phyloP scores from a whole-genome alignment of 2,888 invertebrate species.

The Sussaba pulchella region DNA sequence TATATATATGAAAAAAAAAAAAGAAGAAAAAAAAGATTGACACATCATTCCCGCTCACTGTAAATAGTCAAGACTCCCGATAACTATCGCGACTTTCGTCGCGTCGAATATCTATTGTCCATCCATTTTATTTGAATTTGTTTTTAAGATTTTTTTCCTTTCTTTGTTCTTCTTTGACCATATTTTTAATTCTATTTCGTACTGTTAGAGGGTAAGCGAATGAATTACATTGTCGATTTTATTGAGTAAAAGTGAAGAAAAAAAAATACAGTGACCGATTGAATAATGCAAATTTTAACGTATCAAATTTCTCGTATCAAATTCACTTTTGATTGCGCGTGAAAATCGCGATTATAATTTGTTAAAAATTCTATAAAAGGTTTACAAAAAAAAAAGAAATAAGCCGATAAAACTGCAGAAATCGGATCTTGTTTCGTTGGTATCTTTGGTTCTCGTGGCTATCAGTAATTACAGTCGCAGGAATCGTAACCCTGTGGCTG shows the following conservation, averaged over 20 bases:
- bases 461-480: constrained; percentile 80
- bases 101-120: constrained; percentile 27
- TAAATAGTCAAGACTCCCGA: constrained; percentile 60
- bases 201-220: constrained; percentile 41
- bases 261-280: constrained; percentile 57
- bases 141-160: not conserved
- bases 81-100: constrained; percentile 37
- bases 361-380: constrained; percentile 20
- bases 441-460: constrained; percentile 55
- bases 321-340: not conserved
- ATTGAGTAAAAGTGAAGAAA: constrained; percentile 66
- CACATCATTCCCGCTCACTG: constrained; percentile 61
- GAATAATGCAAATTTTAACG: constrained; percentile 8
- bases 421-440: constrained; percentile 22
- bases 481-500: constrained; percentile 77
- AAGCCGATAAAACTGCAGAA: not conserved
- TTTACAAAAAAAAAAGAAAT: not conserved
- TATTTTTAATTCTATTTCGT: constrained; percentile 16
- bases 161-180: not conserved
- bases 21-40: constrained; percentile 24
- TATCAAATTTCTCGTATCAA: not conserved
- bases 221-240: constrained; percentile 73
- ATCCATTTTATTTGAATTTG: no score
- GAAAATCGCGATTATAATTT: not conserved
- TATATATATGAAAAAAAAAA: constrained; percentile 1